Evolutionary conservation across 2,113 vertebrate genomes (phyloP), one percentile per base, ranked within the genome.

Genomic region (Sinocyclocheilus anophthalmus): DNA sequence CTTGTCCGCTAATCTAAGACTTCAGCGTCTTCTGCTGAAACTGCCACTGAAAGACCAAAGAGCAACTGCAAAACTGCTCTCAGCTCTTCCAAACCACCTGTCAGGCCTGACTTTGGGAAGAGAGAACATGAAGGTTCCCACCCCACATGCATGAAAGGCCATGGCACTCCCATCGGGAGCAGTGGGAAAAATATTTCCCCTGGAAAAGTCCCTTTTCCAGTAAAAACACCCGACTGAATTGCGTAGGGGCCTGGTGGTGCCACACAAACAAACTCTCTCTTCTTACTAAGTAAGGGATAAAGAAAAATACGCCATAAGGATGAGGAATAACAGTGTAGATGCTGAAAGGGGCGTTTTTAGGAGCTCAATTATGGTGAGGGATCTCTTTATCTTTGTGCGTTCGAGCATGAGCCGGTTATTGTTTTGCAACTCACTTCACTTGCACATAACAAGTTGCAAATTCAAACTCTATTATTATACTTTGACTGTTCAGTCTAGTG

Each of bases 91-190:
- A 61, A 83, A 53, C 63, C 85, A 83, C 80, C 79, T 86, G 78
- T 86, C 85, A 86, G 9, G 81, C 1, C 33, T 57, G 72, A 76
- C 26, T 84, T 84, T 84, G 81, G 69, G 81, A 85, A 79, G 76
- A 57, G 48, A 75, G 78, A 75, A 86, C 39, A 63, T 37, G 42
- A 72, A 80, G 76, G 76, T 86, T 86, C 85, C 70, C 79, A 86
- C 50, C 78, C 63, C 69, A 76, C 39, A 69, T 75, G 57, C 30
- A 80, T 80, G 84, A 85, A 80, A 63, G 76, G 65, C 33, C 26
- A 30, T 75, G 69, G 45, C 26, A 18, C 37, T 73, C 79, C 78
- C 78, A 53, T 10, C 22, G 72, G 80, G 61, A 83, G 22, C 75
- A 20, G 48, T 87, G 80, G 59, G 80, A 87, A 63, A 80, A 82